Conservation (phyloP, 2,797 vertebrate species). For the Acrossocheilus fasciatus region DNA sequence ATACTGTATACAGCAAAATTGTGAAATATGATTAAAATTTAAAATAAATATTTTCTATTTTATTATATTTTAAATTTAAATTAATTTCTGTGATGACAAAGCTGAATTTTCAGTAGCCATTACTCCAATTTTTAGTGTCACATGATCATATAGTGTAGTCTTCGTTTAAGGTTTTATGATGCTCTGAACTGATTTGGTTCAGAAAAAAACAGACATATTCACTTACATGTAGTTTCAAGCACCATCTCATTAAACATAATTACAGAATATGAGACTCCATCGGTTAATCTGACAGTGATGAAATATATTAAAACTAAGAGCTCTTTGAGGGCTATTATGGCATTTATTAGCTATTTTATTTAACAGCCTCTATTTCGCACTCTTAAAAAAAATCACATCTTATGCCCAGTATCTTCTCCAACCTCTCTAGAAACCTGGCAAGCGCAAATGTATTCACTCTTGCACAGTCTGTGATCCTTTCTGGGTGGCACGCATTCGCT, state of each 20-base stretch:
- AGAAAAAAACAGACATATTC: neutral
- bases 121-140: neutral
- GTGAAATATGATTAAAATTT: no score
- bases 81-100: neutral
- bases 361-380: neutral
- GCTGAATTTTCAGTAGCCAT: neutral
- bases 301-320: slow-evolving; percentile 10
- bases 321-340: neutral
- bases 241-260: slow-evolving; percentile 25
- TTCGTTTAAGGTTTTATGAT: neutral
- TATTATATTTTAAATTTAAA: no score
- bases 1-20: no score
- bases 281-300: slow-evolving; percentile 17
- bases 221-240: neutral
- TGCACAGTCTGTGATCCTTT: slow-evolving; percentile 15
- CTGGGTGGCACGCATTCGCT: slow-evolving; percentile 14
- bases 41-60: no score
- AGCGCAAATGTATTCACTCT: neutral
- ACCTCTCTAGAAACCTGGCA: slow-evolving; percentile 17
- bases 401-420: slow-evolving; percentile 5
- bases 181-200: neutral
- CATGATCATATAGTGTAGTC: neutral
- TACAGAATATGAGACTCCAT: slow-evolving; percentile 19
- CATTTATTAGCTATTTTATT: slow-evolving; percentile 7
- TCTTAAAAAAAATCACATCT: neutral